Evolutionary conservation across 2,888 invertebrate genomes (phyloP).

Genomic region (Leuctra nigra): DNA sequence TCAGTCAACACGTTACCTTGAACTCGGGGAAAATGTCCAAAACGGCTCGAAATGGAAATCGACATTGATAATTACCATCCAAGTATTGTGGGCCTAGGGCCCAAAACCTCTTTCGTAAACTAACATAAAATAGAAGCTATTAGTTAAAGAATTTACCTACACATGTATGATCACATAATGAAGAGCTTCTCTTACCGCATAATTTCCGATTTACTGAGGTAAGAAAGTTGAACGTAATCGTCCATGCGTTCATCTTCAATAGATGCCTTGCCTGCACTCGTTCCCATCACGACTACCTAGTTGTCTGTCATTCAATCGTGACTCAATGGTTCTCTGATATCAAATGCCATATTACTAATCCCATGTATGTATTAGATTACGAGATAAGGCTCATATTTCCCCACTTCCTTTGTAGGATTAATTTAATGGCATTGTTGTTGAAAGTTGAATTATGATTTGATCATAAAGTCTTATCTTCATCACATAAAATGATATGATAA

Average conservation of each 20-base stretch:
- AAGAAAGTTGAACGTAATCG: constrained; percentile 14
- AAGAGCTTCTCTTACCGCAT: constrained; percentile 4
- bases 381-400: no score
- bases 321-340: no score
- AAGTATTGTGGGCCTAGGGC: constrained; percentile 45
- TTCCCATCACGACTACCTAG: no score
- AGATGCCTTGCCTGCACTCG: no score
- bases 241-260: constrained; percentile 11
- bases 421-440: no score
- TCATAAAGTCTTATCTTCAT: no score
- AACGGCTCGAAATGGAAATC: constrained; percentile 48
- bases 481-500: no score
- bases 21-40: constrained; percentile 51
- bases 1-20: constrained; percentile 44
- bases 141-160: not conserved
- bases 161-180: not conserved
- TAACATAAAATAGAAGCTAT: constrained; percentile 33
- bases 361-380: no score
- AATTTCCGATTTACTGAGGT: constrained; percentile 10
- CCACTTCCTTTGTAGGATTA: no score
- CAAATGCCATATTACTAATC: no score
- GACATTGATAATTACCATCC: constrained; percentile 42
- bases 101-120: constrained; percentile 52
- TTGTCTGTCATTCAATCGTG: no score
- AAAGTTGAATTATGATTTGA: no score